Evolutionary conservation across 2,113 vertebrate genomes (phyloP).

Genomic region (Bolborhynchus lineola): DNA sequence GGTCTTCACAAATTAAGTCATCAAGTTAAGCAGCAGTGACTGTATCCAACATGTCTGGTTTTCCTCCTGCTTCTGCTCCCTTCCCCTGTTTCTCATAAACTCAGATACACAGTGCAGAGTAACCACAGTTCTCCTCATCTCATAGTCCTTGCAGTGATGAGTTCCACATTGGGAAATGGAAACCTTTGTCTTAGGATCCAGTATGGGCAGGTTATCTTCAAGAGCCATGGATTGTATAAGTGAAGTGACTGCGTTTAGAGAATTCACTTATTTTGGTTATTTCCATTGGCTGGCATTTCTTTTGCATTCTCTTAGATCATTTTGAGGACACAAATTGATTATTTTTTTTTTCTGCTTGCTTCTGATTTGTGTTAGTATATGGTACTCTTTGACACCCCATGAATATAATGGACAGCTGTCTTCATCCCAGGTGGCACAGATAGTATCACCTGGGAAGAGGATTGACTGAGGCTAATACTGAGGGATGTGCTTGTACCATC

Average conservation of each 20-base stretch:
- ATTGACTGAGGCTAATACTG: not conserved
- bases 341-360: not conserved
- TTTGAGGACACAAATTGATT: not conserved
- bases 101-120: accelerated
- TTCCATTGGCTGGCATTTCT: not conserved
- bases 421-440: not conserved
- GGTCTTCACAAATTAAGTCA: not conserved
- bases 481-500: not conserved
- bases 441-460: not conserved
- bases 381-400: not conserved
- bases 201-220: not conserved
- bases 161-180: not conserved
- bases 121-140: not conserved
- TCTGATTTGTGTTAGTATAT: not conserved
- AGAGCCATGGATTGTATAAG: not conserved
- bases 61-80: not conserved
- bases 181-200: not conserved
- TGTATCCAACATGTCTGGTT: not conserved
- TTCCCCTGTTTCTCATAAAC: not conserved
- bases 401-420: not conserved
- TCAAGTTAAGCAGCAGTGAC: not conserved
- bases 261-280: not conserved
- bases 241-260: not conserved
- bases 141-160: not conserved
- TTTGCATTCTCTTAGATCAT: not conserved